Conservation (phyloP, 2,797 vertebrate genomes). For the Rhinophrynus dorsalis region DNA sequence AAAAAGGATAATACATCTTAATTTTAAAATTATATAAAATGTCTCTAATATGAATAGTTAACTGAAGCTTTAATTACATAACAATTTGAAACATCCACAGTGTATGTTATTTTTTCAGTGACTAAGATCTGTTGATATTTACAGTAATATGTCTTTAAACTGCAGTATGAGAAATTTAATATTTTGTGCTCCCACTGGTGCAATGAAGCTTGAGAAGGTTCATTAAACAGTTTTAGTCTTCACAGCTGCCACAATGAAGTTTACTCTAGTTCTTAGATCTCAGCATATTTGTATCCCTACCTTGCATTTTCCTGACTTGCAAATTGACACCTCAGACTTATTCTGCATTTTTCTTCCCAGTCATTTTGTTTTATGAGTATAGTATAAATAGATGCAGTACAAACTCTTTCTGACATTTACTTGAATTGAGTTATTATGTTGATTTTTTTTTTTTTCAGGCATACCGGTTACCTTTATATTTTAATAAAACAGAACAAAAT, state of each 20-base stretch:
- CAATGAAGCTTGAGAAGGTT: slow-evolving; percentile 42
- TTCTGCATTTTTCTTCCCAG: not conserved
- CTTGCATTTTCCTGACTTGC: slow-evolving; percentile 16
- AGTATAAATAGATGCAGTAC: not conserved
- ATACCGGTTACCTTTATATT: too few relatives aligned
- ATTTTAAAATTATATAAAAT: too few relatives aligned
- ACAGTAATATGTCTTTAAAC: slow-evolving; percentile 24
- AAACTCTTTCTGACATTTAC: not conserved
- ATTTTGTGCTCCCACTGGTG: slow-evolving; percentile 25
- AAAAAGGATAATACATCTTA: too few relatives aligned
- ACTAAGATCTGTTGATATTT: slow-evolving; percentile 16
- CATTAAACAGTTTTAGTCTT: slow-evolving; percentile 35
- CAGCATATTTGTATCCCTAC: slow-evolving; percentile 18
- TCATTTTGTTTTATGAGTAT: slow-evolving; percentile 1
- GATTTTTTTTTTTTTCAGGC: too few relatives aligned
- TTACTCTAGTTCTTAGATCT: slow-evolving; percentile 25
- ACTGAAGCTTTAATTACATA: too few relatives aligned
- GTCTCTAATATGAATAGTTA: too few relatives aligned
- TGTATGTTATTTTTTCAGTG: not conserved
- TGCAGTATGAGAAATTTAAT: slow-evolving; percentile 30
- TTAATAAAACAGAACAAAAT: too few relatives aligned
- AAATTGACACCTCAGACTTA: not conserved
- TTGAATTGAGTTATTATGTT: not conserved
- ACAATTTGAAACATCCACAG: too few relatives aligned
- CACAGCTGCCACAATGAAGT: slow-evolving; percentile 34